Conservation (phyloP, 2,888 invertebrate species). For the Synanthedon formicaeformis region DNA sequence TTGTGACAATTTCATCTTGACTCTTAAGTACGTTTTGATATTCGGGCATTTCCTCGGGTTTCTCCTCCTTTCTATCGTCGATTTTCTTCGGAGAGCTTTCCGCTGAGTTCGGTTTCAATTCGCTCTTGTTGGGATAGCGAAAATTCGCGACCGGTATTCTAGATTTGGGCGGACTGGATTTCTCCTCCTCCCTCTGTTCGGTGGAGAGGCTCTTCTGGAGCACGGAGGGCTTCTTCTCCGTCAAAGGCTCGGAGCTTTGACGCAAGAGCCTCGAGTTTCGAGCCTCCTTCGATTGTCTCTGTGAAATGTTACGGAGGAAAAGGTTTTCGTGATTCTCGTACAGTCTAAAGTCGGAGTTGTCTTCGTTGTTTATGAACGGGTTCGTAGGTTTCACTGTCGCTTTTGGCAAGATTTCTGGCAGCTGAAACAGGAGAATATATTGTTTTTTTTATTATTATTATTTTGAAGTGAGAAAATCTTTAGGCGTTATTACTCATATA, state of each 20-base stretch:
- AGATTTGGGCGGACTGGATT: slow-evolving; percentile 37
- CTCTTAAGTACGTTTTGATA: slow-evolving; percentile 46
- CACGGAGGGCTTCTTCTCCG: slow-evolving; percentile 33
- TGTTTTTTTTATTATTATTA: too few relatives aligned
- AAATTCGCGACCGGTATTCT: slow-evolving; percentile 62
- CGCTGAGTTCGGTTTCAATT: slow-evolving; percentile 29
- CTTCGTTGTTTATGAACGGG: slow-evolving; percentile 41
- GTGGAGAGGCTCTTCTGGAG: slow-evolving; percentile 54
- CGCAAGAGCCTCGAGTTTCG: slow-evolving; percentile 42
- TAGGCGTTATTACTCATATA: too few relatives aligned
- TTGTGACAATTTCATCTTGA: slow-evolving; percentile 7
- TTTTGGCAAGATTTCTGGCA: slow-evolving; percentile 56
- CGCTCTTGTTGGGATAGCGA: slow-evolving; percentile 56
- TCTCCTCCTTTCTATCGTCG: slow-evolving; percentile 9
- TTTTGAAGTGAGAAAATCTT: too few relatives aligned
- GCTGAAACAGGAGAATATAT: slow-evolving; percentile 17
- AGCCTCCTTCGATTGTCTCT: slow-evolving; percentile 49
- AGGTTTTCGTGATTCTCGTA: slow-evolving; percentile 61
- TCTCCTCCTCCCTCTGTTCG: slow-evolving; percentile 36
- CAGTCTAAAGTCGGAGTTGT: slow-evolving; percentile 32
- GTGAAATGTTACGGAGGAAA: slow-evolving; percentile 53
- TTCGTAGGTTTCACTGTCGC: slow-evolving; percentile 35
- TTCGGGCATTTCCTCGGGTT: slow-evolving; percentile 31
- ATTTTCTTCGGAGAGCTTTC: slow-evolving; percentile 45
- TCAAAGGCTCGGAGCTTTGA: slow-evolving; percentile 54